Percentiles rank a stretch among this genome's conserved stretches.
Evolutionary conservation across 2,113 vertebrate genomes (phyloP).

Genomic region (Galeopterus variegatus): DNA sequence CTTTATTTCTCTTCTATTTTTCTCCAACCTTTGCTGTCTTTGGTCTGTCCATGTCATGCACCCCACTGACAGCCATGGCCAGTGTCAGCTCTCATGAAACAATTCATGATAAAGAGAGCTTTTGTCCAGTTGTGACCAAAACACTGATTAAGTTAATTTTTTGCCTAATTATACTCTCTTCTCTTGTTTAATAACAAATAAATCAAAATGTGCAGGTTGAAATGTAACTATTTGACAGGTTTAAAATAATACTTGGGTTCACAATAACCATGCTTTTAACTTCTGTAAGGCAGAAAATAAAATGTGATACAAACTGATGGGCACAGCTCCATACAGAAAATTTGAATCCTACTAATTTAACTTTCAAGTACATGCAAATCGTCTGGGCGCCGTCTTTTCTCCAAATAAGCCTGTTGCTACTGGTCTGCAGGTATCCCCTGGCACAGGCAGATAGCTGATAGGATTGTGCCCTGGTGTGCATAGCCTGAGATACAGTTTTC

Average conservation of each 20-base stretch:
- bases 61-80: background rate
- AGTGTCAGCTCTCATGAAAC: background rate
- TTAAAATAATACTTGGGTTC: conserved; percentile 25
- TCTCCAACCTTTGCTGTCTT: background rate
- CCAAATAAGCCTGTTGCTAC: background rate
- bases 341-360: conserved; percentile 40
- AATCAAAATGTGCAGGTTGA: background rate
- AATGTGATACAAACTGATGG: background rate
- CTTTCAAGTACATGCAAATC: conserved; percentile 7
- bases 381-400: background rate
- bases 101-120: background rate
- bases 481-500: background rate
- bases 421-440: background rate
- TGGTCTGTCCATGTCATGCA: no score
- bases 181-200: background rate
- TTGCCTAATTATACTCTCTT: conserved; percentile 23
- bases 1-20: background rate
- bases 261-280: background rate
- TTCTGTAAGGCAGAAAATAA: conserved; percentile 18
- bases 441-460: background rate
- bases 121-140: conserved; percentile 3
- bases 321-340: background rate
- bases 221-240: background rate
- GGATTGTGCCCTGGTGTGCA: background rate
- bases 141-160: conserved; percentile 39